phyloP scores from a whole-genome alignment of 2,113 vertebrate genomes.

The Indicator maculatus region DNA sequence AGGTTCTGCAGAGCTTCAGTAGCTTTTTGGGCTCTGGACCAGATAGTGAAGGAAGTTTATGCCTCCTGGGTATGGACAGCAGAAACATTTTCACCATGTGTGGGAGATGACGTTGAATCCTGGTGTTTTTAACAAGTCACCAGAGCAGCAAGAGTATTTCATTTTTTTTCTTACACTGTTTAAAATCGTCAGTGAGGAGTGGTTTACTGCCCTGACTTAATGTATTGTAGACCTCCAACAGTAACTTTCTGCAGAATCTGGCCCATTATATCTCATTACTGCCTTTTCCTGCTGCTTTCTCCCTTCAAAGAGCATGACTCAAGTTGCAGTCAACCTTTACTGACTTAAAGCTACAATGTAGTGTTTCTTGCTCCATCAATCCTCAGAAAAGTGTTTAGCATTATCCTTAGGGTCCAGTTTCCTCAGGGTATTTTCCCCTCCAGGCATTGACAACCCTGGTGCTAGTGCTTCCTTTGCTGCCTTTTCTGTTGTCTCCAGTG shows the following conservation, averaged over 20 bases:
- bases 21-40: background rate
- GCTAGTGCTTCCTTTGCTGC: background rate
- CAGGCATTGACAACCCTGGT: background rate
- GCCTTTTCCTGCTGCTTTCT: background rate
- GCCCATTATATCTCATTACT: background rate
- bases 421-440: background rate
- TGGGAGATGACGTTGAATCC: background rate
- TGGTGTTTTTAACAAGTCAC: background rate
- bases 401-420: background rate
- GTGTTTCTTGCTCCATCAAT: rapidly evolving
- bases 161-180: background rate
- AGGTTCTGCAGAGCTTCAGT: background rate
- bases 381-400: background rate
- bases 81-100: background rate
- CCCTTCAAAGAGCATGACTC: background rate
- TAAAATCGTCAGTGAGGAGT: background rate
- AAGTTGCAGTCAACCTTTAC: background rate
- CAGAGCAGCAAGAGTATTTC: background rate
- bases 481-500: background rate
- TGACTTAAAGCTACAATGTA: background rate
- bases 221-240: background rate
- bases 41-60: background rate
- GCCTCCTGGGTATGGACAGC: background rate
- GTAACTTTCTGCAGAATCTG: background rate
- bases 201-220: background rate